Conservation (phyloP, 2,113 vertebrate genomes). For the Paratilapia polleni region DNA sequence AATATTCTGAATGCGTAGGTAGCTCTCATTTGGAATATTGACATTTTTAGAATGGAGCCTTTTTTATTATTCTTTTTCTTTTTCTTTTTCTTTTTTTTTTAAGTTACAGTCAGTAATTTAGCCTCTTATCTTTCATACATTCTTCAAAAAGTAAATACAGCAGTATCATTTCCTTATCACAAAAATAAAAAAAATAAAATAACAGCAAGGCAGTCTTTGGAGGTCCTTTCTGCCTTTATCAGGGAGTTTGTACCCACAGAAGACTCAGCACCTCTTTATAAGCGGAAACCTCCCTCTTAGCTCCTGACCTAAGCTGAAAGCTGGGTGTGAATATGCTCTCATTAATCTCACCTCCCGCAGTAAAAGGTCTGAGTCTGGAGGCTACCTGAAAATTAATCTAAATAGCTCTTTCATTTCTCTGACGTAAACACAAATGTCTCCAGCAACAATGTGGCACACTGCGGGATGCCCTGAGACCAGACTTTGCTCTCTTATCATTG, state of each 20-base stretch:
- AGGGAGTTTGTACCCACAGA: constrained; percentile 42
- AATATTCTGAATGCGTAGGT: constrained; percentile 43
- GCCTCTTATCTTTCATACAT: neutral
- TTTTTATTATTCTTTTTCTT: constrained; percentile 18
- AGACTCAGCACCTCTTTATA: constrained; percentile 62
- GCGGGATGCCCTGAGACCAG: constrained; percentile 62
- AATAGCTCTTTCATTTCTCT: constrained; percentile 65
- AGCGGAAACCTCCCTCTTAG: constrained; percentile 68
- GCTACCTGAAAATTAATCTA: constrained; percentile 60
- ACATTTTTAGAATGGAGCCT: constrained; percentile 30
- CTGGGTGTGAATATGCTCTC: constrained; percentile 60
- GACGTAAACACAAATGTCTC: constrained; percentile 61
- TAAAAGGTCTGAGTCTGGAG: constrained; percentile 61
- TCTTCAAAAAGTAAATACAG: neutral
- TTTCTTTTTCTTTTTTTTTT: constrained; percentile 26
- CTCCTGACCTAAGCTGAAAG: constrained; percentile 66
- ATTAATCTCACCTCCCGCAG: constrained; percentile 68
- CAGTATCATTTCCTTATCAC: constrained; percentile 5
- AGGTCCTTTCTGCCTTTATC: constrained; percentile 30
- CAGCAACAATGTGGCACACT: constrained; percentile 43
- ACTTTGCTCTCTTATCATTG: constrained; percentile 70
- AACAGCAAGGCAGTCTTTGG: neutral
- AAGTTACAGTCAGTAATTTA: constrained; percentile 3
- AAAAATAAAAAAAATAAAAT: neutral
- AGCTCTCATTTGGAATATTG: constrained; percentile 54